Evolutionary conservation across 2,888 invertebrate genomes (phyloP), one percentile per base, ranked within the genome.

Genomic region (Ectemnius lituratus): DNA sequence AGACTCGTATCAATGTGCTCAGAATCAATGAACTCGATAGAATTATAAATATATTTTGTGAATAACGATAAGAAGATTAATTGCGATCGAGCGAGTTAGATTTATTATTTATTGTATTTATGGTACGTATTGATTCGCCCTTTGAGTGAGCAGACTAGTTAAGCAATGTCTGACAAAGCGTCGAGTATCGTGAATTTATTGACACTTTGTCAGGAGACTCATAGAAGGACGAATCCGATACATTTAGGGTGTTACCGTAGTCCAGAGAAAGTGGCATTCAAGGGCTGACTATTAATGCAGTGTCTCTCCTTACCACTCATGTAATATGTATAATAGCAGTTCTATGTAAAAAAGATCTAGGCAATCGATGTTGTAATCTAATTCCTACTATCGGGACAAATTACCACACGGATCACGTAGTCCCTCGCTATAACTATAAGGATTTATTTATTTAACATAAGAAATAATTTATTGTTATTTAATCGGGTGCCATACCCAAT

Each of bases 401-500:
- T 37, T 52, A 52, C n/a, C 16, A 52, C 52, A 18, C 11, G 8
- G 11, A 59, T 45, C 37, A 49, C 57, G 20, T 23, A 47, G 18
- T 57, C 56, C 20, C 23, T 58, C 2, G 8, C 45, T 14, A 18
- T 72, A 73, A 62, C 47, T 65, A 4, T 76, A 78, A 67, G 64
- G 46, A 73, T 59, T 63, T 56, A 70, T 58, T 75, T 81, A 73
- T 75, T 76, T 68, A 72, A 78, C 67, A 74, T 68, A 57, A 28
- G 78, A 67, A 83, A 77, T 78, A 77, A 83, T 82, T 82, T 80
- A 82, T 77, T 78, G 79, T 59, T 85, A 85, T 73, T 63, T 77
- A 80, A 80, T 82, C 84, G 87, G 88, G 85, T 89, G 89, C 89
- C 89, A 90, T 90, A 87, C 87, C 86, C 86, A 88, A 75, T 64